Base-by-base conservation (phyloP, 2,797 vertebrate genomes). In the Diplodus sargus region DNA sequence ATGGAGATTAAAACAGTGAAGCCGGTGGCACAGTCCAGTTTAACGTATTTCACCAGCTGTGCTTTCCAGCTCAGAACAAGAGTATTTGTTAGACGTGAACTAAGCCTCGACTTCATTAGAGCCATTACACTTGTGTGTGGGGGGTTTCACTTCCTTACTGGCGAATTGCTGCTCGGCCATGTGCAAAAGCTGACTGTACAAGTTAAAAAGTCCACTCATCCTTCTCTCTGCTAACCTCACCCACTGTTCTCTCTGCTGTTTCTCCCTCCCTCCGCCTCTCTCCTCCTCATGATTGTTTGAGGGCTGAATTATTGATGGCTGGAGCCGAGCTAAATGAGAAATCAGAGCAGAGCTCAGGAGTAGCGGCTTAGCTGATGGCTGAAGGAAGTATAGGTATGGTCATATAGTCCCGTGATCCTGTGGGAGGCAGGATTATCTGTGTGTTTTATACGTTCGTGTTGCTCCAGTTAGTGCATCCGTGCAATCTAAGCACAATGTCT, bases 291-390 rank as follows among this genome's bases (percentile, higher is more conserved):
- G 78, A 89, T 92, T 89, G 86, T 92, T 92, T 90, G 82, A 90
- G 87, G 84, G 79, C 83, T 94, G 84, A 92, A 94, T 94, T 90
- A 94, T 94, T 95, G 89, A 94, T 93, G 84, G 82, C 74, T 53
- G 64, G 73, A 89, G 87, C 85, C 61, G 87, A 86, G 88, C 87
- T 89, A 88, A 90, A 90, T 91, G 90, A 91, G 87, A 93, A 93
- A 93, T 93, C 90, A 90, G 89, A 92, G 84, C 84, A 78, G 79
- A 74, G 79, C 64, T 70, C 52, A 39, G 49, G 23, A 51, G 59
- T 63, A 52, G 79, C 8, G 65, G 74, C 72, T 85, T 58, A 23
- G 73, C 76, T 79, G 8, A 78, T 74, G 70, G 76, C 83, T 79
- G 61, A 76, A 66, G 61, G 60, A 75, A 81, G 68, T 79, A 74